These are phyloP conservation scores for Clarias magur DNA, from an alignment of 2,113 vertebrate species.

Conservation along the genomic window DNA sequence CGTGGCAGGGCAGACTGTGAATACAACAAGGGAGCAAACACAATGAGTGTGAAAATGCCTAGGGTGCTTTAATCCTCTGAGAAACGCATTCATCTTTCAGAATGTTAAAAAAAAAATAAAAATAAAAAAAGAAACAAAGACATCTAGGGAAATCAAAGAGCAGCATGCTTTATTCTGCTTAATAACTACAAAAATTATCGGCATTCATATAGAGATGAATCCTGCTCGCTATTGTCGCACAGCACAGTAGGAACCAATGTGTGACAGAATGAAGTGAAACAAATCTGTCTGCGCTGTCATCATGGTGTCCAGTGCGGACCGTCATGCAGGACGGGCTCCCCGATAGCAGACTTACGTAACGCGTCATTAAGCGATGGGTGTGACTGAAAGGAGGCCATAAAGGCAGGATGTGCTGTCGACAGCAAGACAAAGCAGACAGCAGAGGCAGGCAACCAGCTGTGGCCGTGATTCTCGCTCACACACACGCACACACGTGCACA, in stretches of 20 bases:
- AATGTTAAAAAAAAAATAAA: neutral
- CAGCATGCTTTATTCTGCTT: neutral
- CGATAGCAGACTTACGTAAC: neutral
- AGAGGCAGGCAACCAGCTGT: slow-evolving; percentile 22
- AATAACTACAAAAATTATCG: neutral
- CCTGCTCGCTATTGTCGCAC: neutral
- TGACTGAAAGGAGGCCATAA: slow-evolving; percentile 7
- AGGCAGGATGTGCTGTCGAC: neutral
- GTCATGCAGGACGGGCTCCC: neutral
- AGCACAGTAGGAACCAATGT: neutral
- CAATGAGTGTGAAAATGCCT: slow-evolving; percentile 21
- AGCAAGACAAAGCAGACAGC: slow-evolving; percentile 1
- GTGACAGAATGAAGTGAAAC: neutral
- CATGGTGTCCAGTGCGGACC: neutral
- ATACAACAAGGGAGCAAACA: slow-evolving; percentile 23
- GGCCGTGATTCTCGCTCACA: slow-evolving; percentile 3
- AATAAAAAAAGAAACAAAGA: neutral
- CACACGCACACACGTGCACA: slow-evolving; percentile 7
- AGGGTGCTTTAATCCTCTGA: slow-evolving; percentile 26
- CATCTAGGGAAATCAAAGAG: slow-evolving; percentile 9
- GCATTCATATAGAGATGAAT: neutral
- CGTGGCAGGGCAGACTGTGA: slow-evolving; percentile 10
- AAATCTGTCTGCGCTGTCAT: neutral
- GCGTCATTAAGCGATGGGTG: neutral
- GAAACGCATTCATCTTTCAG: slow-evolving; percentile 16